phyloP scores from a whole-genome alignment of 2,113 vertebrate species.

The Meleagris gallopavo region DNA sequence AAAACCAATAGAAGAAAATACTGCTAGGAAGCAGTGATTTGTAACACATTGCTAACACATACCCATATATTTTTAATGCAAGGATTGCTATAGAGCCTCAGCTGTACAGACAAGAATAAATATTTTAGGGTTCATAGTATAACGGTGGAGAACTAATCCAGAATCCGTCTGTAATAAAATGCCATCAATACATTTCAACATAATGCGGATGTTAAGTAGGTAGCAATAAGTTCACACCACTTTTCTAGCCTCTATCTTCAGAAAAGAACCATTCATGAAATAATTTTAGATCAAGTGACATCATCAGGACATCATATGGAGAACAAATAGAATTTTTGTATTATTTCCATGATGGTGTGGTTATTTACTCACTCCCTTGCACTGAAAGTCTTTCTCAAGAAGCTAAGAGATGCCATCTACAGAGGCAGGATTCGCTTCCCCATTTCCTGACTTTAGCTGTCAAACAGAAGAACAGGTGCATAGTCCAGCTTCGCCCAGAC shows the following conservation, averaged over 20 bases:
- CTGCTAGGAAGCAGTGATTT: neutral
- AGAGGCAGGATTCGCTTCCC: neutral
- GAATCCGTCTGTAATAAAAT: neutral
- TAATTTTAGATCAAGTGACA: neutral
- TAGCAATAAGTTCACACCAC: neutral
- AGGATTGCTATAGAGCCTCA: neutral
- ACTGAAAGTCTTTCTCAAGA: neutral
- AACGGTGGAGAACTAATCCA: neutral
- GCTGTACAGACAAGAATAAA: neutral
- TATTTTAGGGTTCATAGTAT: neutral
- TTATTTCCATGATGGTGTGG: neutral
- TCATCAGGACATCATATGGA: neutral
- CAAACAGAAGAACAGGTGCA: neutral
- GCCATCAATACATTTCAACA: neutral
- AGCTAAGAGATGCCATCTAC: neutral
- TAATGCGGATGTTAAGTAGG: neutral
- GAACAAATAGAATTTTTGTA: neutral
- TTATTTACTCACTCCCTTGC: neutral
- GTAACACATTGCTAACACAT: neutral
- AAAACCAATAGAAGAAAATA: conserved; percentile 11
- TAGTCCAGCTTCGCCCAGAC: neutral
- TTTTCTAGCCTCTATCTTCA: neutral
- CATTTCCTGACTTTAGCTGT: neutral
- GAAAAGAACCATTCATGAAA: neutral
- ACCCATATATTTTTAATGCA: neutral